phyloP scores from a whole-genome alignment of 2,797 vertebrate genomes.

The Ispidina picta region DNA sequence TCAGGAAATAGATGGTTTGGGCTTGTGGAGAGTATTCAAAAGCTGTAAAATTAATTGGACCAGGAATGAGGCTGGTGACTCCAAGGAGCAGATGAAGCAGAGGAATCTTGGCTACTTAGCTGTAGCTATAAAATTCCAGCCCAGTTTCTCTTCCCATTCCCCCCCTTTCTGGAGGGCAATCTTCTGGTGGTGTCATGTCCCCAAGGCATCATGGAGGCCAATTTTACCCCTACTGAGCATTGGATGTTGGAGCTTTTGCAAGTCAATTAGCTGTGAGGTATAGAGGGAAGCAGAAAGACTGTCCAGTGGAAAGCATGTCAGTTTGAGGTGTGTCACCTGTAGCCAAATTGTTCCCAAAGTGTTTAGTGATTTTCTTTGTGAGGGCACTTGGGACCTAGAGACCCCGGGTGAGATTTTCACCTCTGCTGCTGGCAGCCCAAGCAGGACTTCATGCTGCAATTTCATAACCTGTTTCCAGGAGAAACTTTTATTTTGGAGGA shows the following conservation, averaged over 20 bases:
- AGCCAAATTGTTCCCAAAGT: not conserved
- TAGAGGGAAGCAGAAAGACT: not conserved
- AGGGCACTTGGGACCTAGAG: not conserved
- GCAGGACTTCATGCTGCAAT: not conserved
- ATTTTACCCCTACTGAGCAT: accelerated
- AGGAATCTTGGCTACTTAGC: not conserved
- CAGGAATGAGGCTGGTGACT: not conserved
- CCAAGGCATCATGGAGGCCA: not conserved
- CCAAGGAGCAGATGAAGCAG: not conserved
- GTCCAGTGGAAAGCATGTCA: not conserved
- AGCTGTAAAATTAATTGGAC: not conserved
- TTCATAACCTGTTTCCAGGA: not conserved
- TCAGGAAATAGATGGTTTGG: not conserved
- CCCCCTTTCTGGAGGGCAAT: not conserved
- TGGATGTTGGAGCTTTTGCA: not conserved
- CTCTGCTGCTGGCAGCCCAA: not conserved
- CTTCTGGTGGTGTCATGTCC: not conserved
- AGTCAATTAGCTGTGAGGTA: not conserved
- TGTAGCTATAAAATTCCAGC: not conserved
- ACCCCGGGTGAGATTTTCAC: not conserved
- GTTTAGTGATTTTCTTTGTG: not conserved
- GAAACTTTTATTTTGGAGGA: not conserved
- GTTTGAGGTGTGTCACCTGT: not conserved
- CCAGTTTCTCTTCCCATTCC: not conserved
- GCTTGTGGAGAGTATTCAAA: not conserved